phyloP scores from a whole-genome alignment of 2,113 vertebrate species.

The Bungarus multicinctus region DNA sequence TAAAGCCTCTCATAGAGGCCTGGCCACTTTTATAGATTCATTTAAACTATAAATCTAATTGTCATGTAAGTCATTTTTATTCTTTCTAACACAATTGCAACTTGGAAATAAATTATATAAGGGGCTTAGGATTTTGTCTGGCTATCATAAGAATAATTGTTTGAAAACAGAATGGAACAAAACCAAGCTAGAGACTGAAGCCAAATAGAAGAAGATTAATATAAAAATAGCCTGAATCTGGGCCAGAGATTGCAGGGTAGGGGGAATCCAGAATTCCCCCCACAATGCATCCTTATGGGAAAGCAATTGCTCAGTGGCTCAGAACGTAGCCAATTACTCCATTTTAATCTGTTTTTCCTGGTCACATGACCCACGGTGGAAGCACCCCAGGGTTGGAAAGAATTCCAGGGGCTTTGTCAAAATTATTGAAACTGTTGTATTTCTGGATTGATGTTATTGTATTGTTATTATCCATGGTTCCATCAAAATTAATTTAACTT shows the following conservation, averaged over 20 bases:
- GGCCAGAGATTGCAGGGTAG: neutral
- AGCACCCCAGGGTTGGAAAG: neutral
- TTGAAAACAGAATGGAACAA: neutral
- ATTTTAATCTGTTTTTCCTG: neutral
- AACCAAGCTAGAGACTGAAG: neutral
- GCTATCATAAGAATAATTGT: neutral
- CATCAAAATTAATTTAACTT: too few relatives aligned
- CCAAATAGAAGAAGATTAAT: neutral
- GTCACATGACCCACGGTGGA: neutral
- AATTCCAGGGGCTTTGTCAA: neutral
- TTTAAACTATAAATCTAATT: neutral
- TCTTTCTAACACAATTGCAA: neutral
- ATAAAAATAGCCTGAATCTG: neutral
- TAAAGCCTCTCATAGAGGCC: neutral
- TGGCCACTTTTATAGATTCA: neutral
- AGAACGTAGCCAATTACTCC: neutral
- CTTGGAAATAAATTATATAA: neutral
- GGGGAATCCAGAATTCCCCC: neutral
- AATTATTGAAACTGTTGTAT: too few relatives aligned
- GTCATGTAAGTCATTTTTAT: neutral
- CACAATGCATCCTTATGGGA: neutral
- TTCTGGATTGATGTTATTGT: too few relatives aligned
- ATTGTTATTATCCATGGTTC: too few relatives aligned
- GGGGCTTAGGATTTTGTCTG: neutral
- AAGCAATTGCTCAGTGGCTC: neutral